Evolutionary conservation across 2,797 vertebrate genomes (phyloP).

Genomic region (Sebastes miniatus): DNA sequence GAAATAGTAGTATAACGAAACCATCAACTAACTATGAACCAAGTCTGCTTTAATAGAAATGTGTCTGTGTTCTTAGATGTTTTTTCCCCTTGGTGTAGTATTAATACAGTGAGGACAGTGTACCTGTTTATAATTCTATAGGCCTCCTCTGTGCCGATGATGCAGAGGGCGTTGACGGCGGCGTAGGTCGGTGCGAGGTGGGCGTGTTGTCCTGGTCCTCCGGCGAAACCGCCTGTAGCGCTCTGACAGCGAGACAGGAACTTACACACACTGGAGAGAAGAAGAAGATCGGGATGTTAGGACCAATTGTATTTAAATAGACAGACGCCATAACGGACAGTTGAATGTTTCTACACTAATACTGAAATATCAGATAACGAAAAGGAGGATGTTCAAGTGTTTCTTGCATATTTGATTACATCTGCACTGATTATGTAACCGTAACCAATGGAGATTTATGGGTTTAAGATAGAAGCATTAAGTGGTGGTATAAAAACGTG

Average conservation of each 20-base stretch:
- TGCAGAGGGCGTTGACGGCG: constrained; percentile 92
- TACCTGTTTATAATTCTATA: constrained; percentile 92
- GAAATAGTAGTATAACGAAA: background rate
- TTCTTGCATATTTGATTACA: background rate
- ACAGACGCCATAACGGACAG: background rate
- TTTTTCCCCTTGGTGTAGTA: background rate
- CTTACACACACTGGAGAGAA: constrained; percentile 86
- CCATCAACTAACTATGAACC: background rate
- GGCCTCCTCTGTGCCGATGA: constrained; percentile 94
- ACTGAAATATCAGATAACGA: background rate
- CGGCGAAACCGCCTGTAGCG: constrained; percentile 90
- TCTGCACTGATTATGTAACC: background rate
- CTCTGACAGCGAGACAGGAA: constrained; percentile 92
- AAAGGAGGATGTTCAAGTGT: background rate
- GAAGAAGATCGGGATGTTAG: background rate
- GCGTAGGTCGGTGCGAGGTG: constrained; percentile 97
- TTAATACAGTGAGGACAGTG: background rate
- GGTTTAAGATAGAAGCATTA: background rate
- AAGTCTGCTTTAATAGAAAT: background rate
- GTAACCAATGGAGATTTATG: background rate
- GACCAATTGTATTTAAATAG: background rate
- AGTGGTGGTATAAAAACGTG: too few species aligned
- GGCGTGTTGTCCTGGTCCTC: constrained; percentile 92
- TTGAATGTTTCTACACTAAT: background rate
- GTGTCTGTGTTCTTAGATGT: background rate